phyloP scores from a whole-genome alignment of 2,888 invertebrate species.

The Strigamia transsilvanica region DNA sequence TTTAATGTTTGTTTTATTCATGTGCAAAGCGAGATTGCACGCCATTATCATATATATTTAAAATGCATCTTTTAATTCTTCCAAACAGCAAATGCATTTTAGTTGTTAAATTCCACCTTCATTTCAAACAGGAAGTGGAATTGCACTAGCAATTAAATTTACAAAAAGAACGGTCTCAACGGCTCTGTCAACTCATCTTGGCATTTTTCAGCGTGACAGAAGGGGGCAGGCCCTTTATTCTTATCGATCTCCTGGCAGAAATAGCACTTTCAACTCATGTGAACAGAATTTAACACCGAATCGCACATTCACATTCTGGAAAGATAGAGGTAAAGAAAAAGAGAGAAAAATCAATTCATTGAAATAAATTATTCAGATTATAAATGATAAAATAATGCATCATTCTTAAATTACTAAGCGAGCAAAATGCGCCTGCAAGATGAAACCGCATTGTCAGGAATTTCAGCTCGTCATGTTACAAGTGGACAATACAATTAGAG shows the following conservation, averaged over 20 bases:
- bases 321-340: neutral
- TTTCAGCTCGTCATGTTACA: no score
- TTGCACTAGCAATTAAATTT: constrained; percentile 17
- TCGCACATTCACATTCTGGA: neutral
- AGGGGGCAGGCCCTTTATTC: constrained; percentile 32
- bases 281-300: constrained; percentile 32
- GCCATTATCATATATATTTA: no score
- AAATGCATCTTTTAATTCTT: neutral
- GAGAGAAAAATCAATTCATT: neutral
- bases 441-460: no score
- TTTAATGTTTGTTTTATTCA: no score
- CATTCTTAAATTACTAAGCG: no score
- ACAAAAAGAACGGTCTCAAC: neutral
- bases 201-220: neutral
- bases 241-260: constrained; percentile 24
- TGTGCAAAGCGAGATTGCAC: no score
- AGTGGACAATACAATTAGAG: no score
- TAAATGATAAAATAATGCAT: no score
- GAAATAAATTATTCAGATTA: neutral
- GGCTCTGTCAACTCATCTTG: neutral
- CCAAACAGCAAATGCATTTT: neutral
- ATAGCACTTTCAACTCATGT: constrained; percentile 13
- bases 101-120: no score
- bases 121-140: neutral
- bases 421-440: no score